phyloP scores from a whole-genome alignment of 2,113 vertebrate species.

The Tretioscincus oriximinensis region DNA sequence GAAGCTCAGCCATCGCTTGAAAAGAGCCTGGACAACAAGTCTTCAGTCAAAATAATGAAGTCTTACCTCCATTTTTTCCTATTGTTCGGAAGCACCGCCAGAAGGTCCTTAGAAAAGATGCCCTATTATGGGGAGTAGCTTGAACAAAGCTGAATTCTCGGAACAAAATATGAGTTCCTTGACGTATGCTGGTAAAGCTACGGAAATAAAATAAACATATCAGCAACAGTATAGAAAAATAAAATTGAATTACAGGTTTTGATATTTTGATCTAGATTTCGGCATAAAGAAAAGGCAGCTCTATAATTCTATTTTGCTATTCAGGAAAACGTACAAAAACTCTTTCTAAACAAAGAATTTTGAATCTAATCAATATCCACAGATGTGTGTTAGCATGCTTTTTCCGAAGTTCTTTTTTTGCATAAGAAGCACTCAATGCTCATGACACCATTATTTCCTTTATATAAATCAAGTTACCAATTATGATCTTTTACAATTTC shows the following conservation, averaged over 20 bases:
- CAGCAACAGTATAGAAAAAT: conserved; percentile 35
- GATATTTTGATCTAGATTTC: no score
- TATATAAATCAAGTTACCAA: not conserved
- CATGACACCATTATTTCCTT: not conserved
- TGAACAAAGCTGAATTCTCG: conserved; percentile 91
- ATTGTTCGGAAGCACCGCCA: conserved; percentile 95
- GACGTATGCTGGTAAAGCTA: conserved; percentile 93
- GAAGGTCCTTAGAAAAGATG: conserved; percentile 89
- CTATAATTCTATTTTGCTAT: conserved; percentile 13
- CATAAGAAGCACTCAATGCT: not conserved
- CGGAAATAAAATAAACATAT: conserved; percentile 60
- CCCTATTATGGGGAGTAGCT: conserved; percentile 90
- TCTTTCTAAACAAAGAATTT: conserved; percentile 29
- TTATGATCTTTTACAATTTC: not conserved
- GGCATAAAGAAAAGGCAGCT: not conserved
- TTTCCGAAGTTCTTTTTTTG: conserved; percentile 14
- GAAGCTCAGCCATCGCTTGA: not conserved
- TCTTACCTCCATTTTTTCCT: conserved; percentile 91
- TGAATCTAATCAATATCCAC: conserved; percentile 21
- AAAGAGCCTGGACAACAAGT: not conserved
- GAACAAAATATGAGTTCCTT: conserved; percentile 93
- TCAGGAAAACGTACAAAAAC: conserved; percentile 41
- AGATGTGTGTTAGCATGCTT: conserved; percentile 34
- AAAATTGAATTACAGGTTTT: conserved; percentile 35
- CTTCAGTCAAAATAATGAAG: not conserved